phyloP scores from a whole-genome alignment of 2,888 invertebrate genomes.

The Automeris io region DNA sequence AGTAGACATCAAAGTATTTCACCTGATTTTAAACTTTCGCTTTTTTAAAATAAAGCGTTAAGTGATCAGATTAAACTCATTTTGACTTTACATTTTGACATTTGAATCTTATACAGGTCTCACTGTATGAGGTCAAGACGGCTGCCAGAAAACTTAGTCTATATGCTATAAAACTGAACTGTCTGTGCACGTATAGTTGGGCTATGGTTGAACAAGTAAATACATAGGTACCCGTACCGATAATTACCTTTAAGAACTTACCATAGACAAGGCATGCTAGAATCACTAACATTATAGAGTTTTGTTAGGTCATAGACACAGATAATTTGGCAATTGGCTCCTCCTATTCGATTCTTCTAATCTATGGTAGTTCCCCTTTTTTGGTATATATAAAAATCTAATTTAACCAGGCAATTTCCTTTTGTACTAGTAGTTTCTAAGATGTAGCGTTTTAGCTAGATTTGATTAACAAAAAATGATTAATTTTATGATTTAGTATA shows the following conservation, averaged over 20 bases:
- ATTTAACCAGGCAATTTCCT: constrained; percentile 20
- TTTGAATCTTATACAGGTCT: no score
- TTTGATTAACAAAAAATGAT: constrained; percentile 6
- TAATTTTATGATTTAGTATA: constrained; percentile 11
- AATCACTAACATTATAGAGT: constrained; percentile 57
- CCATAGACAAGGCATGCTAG: constrained; percentile 64
- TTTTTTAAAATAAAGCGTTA: no score
- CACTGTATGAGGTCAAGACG: no score
- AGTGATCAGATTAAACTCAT: no score
- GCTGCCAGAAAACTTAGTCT: no score
- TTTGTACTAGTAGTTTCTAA: constrained; percentile 9
- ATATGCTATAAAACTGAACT: constrained; percentile 16
- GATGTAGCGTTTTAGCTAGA: constrained; percentile 11
- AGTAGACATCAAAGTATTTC: no score
- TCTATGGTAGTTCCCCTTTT: constrained; percentile 43
- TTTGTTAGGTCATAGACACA: constrained; percentile 39
- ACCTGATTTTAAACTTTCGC: no score
- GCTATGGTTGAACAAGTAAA: constrained; percentile 53
- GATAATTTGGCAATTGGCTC: constrained; percentile 22
- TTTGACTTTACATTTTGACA: no score
- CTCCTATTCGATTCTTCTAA: constrained; percentile 29
- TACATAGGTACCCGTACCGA: constrained; percentile 35
- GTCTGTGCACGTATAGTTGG: constrained; percentile 45
- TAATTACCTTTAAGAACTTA: constrained; percentile 33
- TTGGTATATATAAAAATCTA: constrained; percentile 35